These are phyloP conservation scores for Sakesphorus luctuosus DNA, from an alignment of 2,113 vertebrate species.

Conservation along the genomic window DNA sequence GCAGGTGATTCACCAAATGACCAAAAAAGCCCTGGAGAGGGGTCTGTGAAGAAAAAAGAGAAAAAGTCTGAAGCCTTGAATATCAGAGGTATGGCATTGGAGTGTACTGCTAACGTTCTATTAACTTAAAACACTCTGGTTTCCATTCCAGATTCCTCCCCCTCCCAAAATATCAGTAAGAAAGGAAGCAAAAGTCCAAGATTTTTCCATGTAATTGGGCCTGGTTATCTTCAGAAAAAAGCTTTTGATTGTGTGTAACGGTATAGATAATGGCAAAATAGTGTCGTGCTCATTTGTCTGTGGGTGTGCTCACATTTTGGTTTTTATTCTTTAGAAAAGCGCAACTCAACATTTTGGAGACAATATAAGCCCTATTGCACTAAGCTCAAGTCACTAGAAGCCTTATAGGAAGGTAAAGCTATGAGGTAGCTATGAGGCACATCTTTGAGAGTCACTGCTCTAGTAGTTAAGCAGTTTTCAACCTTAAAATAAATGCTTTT, in stretches of 20 bases:
- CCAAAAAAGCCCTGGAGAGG: constrained; percentile 56
- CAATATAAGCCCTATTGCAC: not conserved
- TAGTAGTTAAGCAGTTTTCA: not conserved
- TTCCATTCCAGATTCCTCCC: not conserved
- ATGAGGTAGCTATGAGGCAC: not conserved
- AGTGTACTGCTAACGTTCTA: not conserved
- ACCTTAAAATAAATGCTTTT: not conserved
- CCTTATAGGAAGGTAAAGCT: not conserved
- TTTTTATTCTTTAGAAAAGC: not conserved
- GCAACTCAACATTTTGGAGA: not conserved
- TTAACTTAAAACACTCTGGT: not conserved
- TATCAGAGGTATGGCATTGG: constrained; percentile 80
- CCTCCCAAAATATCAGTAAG: not conserved
- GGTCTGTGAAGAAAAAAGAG: constrained; percentile 57
- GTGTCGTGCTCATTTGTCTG: not conserved
- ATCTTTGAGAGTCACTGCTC: not conserved
- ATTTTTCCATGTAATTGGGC: not conserved
- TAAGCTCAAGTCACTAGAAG: not conserved
- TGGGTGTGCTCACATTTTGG: not conserved
- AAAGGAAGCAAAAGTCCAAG: not conserved
- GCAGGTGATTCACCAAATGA: constrained; percentile 78
- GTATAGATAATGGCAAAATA: not conserved
- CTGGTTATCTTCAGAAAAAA: not conserved
- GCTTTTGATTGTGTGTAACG: not conserved
- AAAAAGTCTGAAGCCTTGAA: constrained; percentile 82